These are phyloP conservation scores for Myotis daubentonii DNA, from an alignment of 2,797 vertebrate genomes.

Conservation along the genomic window DNA sequence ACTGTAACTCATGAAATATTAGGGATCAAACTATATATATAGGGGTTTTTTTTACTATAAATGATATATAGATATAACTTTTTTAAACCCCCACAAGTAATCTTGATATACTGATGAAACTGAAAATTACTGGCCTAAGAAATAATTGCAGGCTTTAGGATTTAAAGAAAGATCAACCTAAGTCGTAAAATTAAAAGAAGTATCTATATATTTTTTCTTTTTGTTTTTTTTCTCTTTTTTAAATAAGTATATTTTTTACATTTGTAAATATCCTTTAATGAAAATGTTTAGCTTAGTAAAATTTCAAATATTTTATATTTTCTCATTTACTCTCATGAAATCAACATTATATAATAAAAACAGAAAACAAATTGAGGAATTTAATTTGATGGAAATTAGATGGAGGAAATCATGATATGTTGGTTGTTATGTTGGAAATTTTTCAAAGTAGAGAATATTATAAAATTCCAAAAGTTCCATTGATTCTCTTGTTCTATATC, in stretches of 20 bases:
- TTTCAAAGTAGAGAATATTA: background rate
- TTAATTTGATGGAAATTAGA: conserved; percentile 33
- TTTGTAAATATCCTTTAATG: background rate
- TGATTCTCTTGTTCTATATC: background rate
- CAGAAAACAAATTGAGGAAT: background rate
- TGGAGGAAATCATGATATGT: background rate
- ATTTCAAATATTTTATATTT: conserved; percentile 33
- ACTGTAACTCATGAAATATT: background rate
- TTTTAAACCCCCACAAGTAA: background rate
- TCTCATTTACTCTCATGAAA: background rate
- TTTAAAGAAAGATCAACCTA: conserved; percentile 35
- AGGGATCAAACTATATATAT: background rate
- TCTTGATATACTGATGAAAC: background rate
- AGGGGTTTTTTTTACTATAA: background rate
- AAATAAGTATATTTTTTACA: conserved; percentile 5
- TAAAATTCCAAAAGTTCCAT: background rate
- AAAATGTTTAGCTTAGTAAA: conserved; percentile 23
- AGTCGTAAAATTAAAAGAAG: conserved; percentile 18
- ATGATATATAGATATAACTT: background rate
- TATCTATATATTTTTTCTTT: background rate
- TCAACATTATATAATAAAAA: background rate
- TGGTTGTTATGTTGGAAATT: background rate
- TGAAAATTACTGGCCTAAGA: background rate
- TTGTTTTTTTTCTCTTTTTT: too few relatives aligned
- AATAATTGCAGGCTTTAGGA: conserved; percentile 1